Conservation (phyloP, 2,888 invertebrate genomes). For the Eupithecia abbreviata region DNA sequence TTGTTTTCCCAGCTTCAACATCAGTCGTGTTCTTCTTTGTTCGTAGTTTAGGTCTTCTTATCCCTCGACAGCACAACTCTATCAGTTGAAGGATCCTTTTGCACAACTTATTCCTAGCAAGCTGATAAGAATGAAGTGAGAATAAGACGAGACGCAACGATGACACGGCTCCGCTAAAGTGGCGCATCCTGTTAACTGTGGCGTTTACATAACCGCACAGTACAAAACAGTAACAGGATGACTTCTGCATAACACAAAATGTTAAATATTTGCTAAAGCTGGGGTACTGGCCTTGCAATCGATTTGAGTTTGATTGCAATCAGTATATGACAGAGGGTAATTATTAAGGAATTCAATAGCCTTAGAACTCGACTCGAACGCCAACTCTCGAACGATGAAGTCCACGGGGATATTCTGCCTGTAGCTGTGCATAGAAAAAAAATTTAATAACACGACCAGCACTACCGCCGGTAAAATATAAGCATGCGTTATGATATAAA, state of each 20-base stretch:
- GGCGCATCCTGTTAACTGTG: slow-evolving; percentile 58
- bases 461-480: slow-evolving; percentile 54
- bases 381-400: slow-evolving; percentile 94
- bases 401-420: slow-evolving; percentile 95
- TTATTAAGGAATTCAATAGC: slow-evolving; percentile 94
- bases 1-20: slow-evolving; percentile 42
- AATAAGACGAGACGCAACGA: slow-evolving; percentile 60
- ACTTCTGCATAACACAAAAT: slow-evolving; percentile 73
- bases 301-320: slow-evolving; percentile 88
- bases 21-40: slow-evolving; percentile 47
- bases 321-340: slow-evolving; percentile 89
- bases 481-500: background rate
- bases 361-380: slow-evolving; percentile 92
- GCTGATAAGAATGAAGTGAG: slow-evolving; percentile 72
- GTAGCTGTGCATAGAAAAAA: slow-evolving; percentile 90
- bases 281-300: slow-evolving; percentile 94
- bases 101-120: slow-evolving; percentile 68
- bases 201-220: slow-evolving; percentile 76
- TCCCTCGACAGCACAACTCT: slow-evolving; percentile 60
- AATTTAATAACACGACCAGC: slow-evolving; percentile 74
- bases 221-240: slow-evolving; percentile 67
- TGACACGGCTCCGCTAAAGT: slow-evolving; percentile 54
- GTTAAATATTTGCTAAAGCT: slow-evolving; percentile 83
- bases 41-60: slow-evolving; percentile 41
- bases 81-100: slow-evolving; percentile 55